A percentile compares a stretch with the other conserved stretches of the same genome.
Evolutionary conservation across 2,797 vertebrate species (phyloP).

Genomic region (Telmatherina bonti): DNA sequence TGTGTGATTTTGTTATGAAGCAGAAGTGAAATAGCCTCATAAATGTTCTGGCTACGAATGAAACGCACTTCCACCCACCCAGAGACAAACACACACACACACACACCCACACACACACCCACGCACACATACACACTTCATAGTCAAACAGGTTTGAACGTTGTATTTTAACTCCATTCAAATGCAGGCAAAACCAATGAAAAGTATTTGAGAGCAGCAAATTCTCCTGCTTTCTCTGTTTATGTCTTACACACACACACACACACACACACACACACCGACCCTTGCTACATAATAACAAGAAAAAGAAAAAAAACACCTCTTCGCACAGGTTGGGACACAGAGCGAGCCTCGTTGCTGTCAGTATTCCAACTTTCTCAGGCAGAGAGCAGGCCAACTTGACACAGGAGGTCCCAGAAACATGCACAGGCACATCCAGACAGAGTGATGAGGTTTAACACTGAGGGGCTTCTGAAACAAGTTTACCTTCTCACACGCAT

Average conservation of each 20-base stretch:
- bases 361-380: conserved; percentile 75
- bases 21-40: conserved; percentile 54
- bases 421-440: conserved; percentile 50
- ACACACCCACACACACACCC: conserved; percentile 46
- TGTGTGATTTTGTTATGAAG: conserved; percentile 54
- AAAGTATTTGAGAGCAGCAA: conserved; percentile 61
- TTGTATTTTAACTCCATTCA: conserved; percentile 58
- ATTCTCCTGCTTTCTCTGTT: conserved; percentile 46
- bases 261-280: conserved; percentile 11
- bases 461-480: conserved; percentile 7
- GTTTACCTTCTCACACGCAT: not conserved
- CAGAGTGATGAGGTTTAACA: conserved; percentile 2
- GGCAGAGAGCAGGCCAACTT: conserved; percentile 53
- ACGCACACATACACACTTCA: conserved; percentile 41
- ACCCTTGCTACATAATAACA: not conserved
- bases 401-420: conserved; percentile 51
- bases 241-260: conserved; percentile 28
- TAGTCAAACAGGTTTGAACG: conserved; percentile 46
- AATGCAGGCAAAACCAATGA: conserved; percentile 40
- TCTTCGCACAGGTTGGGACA: conserved; percentile 55
- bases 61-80: conserved; percentile 53
- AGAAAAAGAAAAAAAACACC: conserved; percentile 11
- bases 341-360: conserved; percentile 74
- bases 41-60: conserved; percentile 57
- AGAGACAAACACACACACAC: conserved; percentile 39